Percentiles rank a stretch among this genome's conserved stretches.
Evolutionary conservation across 2,888 invertebrate genomes (phyloP).

Genomic region (Cyclophora punctaria): DNA sequence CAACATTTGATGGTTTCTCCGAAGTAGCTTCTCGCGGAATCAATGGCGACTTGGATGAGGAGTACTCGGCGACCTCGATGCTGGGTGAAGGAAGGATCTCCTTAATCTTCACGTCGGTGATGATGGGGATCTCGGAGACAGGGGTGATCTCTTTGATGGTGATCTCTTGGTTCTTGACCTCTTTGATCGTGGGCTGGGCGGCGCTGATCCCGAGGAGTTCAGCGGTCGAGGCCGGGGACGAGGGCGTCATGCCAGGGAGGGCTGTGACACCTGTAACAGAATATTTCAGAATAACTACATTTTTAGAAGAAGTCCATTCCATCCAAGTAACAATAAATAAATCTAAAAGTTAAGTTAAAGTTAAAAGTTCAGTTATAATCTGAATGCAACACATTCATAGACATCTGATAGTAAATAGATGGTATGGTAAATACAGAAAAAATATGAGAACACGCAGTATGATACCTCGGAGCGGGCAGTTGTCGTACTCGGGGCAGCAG

Average conservation of each 20-base stretch:
- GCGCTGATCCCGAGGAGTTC: constrained; percentile 29
- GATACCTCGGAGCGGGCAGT: constrained; percentile 81
- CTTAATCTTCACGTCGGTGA: constrained; percentile 63
- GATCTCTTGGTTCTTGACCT: constrained; percentile 50
- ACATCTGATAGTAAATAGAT: no score
- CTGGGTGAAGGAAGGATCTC: constrained; percentile 58
- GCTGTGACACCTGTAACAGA: constrained; percentile 41
- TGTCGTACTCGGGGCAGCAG: constrained; percentile 88
- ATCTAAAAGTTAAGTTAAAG: constrained; percentile 3
- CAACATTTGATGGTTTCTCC: constrained; percentile 34
- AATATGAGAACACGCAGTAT: no score
- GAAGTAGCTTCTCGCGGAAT: constrained; percentile 61
- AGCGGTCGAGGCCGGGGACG: constrained; percentile 28
- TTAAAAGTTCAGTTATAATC: no score
- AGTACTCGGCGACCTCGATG: constrained; percentile 55
- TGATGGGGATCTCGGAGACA: constrained; percentile 62
- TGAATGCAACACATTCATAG: no score
- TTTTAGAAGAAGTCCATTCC: no score
- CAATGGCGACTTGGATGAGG: constrained; percentile 59
- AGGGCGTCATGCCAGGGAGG: constrained; percentile 40
- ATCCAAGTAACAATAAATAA: constrained; percentile 28
- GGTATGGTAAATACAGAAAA: no score
- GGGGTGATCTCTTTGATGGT: constrained; percentile 79
- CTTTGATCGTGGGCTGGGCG: constrained; percentile 30
- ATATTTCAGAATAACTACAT: no score